Evolutionary conservation across 2,888 invertebrate species (phyloP).

Genomic region (Sesamia inferens): DNA sequence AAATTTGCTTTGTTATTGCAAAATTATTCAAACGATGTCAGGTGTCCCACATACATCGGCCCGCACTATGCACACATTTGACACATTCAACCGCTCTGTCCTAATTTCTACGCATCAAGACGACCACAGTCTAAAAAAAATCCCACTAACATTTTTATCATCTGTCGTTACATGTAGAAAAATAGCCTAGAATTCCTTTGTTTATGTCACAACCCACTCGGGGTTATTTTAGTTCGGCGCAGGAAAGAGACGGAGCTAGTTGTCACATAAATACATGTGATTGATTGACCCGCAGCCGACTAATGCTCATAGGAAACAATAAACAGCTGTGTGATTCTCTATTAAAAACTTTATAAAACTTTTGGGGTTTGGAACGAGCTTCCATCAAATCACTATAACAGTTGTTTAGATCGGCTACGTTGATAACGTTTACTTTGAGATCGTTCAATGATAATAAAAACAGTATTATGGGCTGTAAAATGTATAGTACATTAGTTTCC

Average conservation of each 20-base stretch:
- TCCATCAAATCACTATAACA: conserved; percentile 73
- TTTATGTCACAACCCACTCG: conserved; percentile 70
- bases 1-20: conserved; percentile 82
- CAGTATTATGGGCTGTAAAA: conserved; percentile 63
- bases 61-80: conserved; percentile 73
- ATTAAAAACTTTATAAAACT: conserved; percentile 60
- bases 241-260: conserved; percentile 80
- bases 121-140: conserved; percentile 69
- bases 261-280: conserved; percentile 88
- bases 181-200: conserved; percentile 70
- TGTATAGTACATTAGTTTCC: conserved; percentile 56
- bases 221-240: conserved; percentile 69
- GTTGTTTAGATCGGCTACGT: conserved; percentile 66
- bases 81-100: conserved; percentile 69
- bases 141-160: conserved; percentile 66
- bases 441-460: conserved; percentile 60
- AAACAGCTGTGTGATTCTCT: conserved; percentile 82
- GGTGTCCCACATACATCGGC: conserved; percentile 79
- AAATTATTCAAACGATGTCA: conserved; percentile 86
- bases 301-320: conserved; percentile 86
- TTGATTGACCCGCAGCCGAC: conserved; percentile 88
- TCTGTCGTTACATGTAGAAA: conserved; percentile 67
- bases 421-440: conserved; percentile 63
- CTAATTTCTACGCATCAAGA: conserved; percentile 67
- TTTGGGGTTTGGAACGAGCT: conserved; percentile 55